Base-by-base conservation (phyloP, 2,888 invertebrate species). In the Pherbina coryleti region DNA sequence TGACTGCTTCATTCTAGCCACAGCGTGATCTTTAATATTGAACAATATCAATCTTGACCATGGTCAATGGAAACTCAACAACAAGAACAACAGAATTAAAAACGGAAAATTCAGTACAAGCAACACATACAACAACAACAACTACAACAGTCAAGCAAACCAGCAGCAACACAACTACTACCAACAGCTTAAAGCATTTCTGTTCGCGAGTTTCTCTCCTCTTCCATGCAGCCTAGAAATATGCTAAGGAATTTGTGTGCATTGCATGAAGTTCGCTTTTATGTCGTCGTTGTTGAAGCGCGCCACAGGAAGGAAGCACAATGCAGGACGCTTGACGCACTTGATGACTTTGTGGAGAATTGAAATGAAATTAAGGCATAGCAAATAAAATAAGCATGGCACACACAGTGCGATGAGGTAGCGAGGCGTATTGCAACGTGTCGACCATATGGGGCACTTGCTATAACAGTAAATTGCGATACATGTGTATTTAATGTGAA, bases 311-410 rank as follows among this genome's bases (percentile, higher is more conserved):
- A 55, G 8, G 19, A n/a, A 55, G 70, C 53, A n/a, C n/a, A 49
- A 60, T 49, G 34, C 73, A 49, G 14, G 37, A 57, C 49, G 76
- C 53, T 14, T 25, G 51, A 71, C 62, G 75, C 78, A 62, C 44
- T 44, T 51, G 74, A 75, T 34, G 75, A 75, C 73, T 37, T 67
- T 67, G 73, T 22, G 7, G 25, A 62, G 76, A 71, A 71, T 79
- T 53, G 77, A 71, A 72, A 71, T 55, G 70, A 71, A 77, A 79
- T 74, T 77, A 77, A 79, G 31, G 55, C 60, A 25, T 28, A 60
- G 55, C 31, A 28, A 53, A 55, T 55, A 34, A 71, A 71, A 34
- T 55, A 22, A 72, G 64, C 69, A 0, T 22, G 22, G 19, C 22
- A 67, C 67, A 34, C 19, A 19, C 11, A 28, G 57, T 60, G 57